phyloP scores from a whole-genome alignment of 2,113 vertebrate species.

The Aspidoscelis tigris region DNA sequence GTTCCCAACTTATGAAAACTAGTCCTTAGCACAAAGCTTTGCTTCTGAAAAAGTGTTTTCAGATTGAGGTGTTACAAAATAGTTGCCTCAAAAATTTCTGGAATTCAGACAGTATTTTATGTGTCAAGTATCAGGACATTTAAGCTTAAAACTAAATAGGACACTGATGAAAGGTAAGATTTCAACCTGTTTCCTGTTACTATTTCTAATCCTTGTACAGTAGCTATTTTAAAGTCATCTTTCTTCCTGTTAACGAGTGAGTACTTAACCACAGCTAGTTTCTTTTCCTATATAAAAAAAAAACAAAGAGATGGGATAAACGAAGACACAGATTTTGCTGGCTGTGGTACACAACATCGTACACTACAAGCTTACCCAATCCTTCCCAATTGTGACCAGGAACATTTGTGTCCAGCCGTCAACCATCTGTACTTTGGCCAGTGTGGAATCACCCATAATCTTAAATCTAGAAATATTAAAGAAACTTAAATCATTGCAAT shows the following conservation, averaged over 20 bases:
- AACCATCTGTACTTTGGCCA: too few relatives aligned
- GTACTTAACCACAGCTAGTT: neutral
- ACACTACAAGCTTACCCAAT: too few relatives aligned
- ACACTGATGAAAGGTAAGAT: neutral
- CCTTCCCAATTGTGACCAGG: too few relatives aligned
- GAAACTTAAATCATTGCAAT: too few relatives aligned
- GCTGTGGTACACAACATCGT: too few relatives aligned
- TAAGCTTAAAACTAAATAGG: neutral
- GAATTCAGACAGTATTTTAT: neutral
- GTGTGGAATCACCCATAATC: too few relatives aligned
- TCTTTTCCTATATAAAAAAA: neutral
- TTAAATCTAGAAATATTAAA: too few relatives aligned
- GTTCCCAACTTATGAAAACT: neutral
- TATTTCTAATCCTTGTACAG: neutral
- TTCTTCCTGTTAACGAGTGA: neutral
- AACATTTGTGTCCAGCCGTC: too few relatives aligned
- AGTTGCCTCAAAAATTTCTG: neutral
- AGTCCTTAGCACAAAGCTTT: neutral
- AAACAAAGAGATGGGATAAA: neutral
- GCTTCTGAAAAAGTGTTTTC: neutral
- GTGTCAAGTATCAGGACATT: neutral
- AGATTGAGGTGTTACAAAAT: neutral
- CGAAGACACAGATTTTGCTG: neutral
- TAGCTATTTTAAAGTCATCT: neutral
- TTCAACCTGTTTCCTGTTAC: neutral